Base-by-base conservation (phyloP, 1,140 invertebrate genomes). In the Drosophila sechellia region DNA sequence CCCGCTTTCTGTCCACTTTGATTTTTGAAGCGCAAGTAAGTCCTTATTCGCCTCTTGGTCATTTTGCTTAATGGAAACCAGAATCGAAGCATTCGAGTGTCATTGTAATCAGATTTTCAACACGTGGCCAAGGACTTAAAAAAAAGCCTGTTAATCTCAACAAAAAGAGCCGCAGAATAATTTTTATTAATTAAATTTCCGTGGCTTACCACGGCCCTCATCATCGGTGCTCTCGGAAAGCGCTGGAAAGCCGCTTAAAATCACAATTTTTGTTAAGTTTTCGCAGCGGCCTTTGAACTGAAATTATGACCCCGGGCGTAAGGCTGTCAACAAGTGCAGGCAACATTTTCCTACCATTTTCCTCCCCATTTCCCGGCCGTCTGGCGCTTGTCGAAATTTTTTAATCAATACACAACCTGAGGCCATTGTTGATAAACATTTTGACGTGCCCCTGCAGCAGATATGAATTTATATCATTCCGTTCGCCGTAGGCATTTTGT, bases 101-200 rank as follows among this genome's bases (percentile, higher is more conserved):
- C 54, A 68, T 80, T 59, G 48, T 83, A 83, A 79, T 89, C 83
- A 87, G 71, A 83, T 87, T 87, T 81, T 20, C 73, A 64, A 68
- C 81, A 79, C 83, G 81, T 68, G 77, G 64, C 64, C 40, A 22
- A 40, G 54, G 49, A 61, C 69, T 40, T 49, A 48, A 56, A 27
- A 64, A 64, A 73, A 55, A 69, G 52, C 68, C 42, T 70, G 69
- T 70, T 70, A 70, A 71, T 71, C 68, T 53, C 59, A 17, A 50
- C 55, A 55, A 46, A 42, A 56, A 64, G 64, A 66, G 54, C 64
- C 49, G 37, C 57, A 15, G 54, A 54, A 72, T 75, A 79, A 89
- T 87, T 79, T 87, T 83, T 77, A 79, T 89, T 87, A 89, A 87
- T 89, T 87, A 87, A 87, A 83, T 87, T 83, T 70, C 46, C 42